Conservation (phyloP, 2,888 invertebrate species). For the Dicranocentrus wangi region DNA sequence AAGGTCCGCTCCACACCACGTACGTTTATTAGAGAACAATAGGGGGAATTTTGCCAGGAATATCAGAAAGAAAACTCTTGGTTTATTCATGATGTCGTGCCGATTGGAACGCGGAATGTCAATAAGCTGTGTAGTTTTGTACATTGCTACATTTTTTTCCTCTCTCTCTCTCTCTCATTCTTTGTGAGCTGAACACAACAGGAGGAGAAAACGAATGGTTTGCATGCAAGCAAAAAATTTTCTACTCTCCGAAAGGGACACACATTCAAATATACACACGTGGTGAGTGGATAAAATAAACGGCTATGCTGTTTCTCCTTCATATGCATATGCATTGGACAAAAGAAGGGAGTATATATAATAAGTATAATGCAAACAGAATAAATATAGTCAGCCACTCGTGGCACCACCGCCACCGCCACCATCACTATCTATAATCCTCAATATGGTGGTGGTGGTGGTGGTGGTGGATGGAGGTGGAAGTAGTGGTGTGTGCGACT, state of each 20-base stretch:
- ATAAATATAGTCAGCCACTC: no score
- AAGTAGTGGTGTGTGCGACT: no score
- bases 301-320: not conserved
- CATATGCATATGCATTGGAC: not conserved
- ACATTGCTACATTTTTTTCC: constrained; percentile 6
- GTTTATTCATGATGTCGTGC: constrained; percentile 37
- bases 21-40: not conserved
- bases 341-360: no score
- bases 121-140: constrained; percentile 24
- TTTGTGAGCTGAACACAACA: constrained; percentile 14
- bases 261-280: not conserved
- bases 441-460: no score
- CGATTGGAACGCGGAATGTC: constrained; percentile 56
- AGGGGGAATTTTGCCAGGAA: constrained; percentile 4
- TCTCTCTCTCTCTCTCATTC: constrained; percentile 15
- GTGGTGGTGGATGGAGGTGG: no score
- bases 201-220: constrained; percentile 1
- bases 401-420: no score
- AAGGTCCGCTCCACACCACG: no score
- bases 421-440: no score
- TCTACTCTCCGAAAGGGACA: not conserved
- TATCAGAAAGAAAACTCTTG: constrained; percentile 22
- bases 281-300: no score
- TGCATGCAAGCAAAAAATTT: constrained; percentile 23
- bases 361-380: constrained; percentile 20